phyloP scores from a whole-genome alignment of 2,888 invertebrate species.

The Oligia latruncula region DNA sequence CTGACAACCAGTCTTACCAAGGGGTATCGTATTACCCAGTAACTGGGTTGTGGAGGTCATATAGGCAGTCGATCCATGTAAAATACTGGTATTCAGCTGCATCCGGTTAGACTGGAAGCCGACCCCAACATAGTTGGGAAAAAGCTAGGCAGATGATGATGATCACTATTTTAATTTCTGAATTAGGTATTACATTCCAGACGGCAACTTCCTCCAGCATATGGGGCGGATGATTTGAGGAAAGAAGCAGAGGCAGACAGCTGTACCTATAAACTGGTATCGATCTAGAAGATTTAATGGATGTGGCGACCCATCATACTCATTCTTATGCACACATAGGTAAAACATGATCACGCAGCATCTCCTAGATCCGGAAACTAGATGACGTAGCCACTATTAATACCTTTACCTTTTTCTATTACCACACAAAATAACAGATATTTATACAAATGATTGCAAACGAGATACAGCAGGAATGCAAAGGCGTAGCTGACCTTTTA shows the following conservation, averaged over 20 bases:
- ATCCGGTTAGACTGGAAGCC: too few relatives aligned
- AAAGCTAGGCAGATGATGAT: too few relatives aligned
- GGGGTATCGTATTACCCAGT: not conserved
- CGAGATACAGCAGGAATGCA: conserved; percentile 47
- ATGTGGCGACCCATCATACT: not conserved
- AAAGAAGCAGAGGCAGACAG: too few relatives aligned
- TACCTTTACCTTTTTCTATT: conserved; percentile 16
- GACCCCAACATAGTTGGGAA: too few relatives aligned
- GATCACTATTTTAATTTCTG: not conserved
- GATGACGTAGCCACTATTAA: not conserved
- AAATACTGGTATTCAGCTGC: not conserved
- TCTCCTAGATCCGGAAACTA: not conserved
- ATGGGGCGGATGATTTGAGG: not conserved
- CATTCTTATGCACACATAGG: not conserved
- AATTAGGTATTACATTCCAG: not conserved
- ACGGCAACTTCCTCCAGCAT: not conserved
- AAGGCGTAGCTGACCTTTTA: conserved; percentile 58
- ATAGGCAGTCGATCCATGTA: not conserved
- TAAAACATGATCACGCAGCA: not conserved
- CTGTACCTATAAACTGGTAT: not conserved
- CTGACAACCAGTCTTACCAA: not conserved
- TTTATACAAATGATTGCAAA: conserved; percentile 42
- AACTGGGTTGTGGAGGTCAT: not conserved
- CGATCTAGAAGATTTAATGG: too few relatives aligned
- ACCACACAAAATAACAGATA: conserved; percentile 32